These are phyloP conservation scores for cattle (Bos taurus) DNA, from an alignment of 2,113 vertebrate genomes.

Conservation along the genomic window DNA sequence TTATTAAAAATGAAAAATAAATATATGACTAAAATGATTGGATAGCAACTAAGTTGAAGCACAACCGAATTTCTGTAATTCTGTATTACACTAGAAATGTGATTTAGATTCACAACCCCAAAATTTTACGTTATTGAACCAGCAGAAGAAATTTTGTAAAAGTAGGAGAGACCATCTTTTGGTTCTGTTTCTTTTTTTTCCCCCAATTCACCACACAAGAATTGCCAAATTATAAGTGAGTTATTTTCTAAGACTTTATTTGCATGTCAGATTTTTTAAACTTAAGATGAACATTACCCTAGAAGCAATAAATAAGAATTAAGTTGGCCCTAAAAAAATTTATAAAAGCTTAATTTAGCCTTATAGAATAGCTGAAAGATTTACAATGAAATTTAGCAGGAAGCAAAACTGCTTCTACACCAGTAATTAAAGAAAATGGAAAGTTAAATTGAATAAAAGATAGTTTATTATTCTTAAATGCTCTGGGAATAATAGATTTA, in stretches of 20 bases:
- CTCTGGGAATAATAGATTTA: not conserved
- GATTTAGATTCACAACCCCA: not conserved
- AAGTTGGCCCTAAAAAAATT: constrained; percentile 3
- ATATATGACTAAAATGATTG: not conserved
- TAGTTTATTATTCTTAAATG: constrained; percentile 14
- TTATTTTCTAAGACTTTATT: constrained; percentile 22
- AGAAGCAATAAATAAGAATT: not conserved
- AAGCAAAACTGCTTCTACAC: constrained; percentile 20
- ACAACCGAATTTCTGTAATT: not conserved
- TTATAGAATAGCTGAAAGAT: not conserved
- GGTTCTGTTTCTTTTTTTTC: not conserved
- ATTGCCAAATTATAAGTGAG: not conserved
- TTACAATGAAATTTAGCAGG: constrained; percentile 24
- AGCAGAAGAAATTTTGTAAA: not conserved
- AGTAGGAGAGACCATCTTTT: not conserved
- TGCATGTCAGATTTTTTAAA: not conserved
- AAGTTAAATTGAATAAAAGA: constrained; percentile 37
- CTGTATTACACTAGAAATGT: not conserved
- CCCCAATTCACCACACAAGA: not conserved
- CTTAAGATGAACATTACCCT: not conserved
- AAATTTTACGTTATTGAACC: not conserved
- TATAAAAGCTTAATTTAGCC: constrained; percentile 1
- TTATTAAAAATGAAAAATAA: not conserved
- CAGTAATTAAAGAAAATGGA: constrained; percentile 44
- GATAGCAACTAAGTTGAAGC: not conserved